Base-by-base conservation (phyloP, 2,888 invertebrate species). In the Ectropis crepuscularia region DNA sequence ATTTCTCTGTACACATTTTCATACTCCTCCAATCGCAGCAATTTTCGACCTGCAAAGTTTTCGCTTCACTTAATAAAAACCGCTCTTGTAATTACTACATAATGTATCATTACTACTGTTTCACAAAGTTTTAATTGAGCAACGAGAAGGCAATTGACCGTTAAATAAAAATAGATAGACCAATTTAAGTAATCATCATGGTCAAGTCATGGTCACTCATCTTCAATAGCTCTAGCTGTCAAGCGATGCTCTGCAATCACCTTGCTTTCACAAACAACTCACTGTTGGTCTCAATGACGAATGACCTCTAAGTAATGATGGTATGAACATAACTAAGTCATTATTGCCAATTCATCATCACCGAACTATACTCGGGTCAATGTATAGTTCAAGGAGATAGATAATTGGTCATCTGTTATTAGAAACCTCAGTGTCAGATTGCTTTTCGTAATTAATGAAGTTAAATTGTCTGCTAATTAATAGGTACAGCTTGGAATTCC, bases 351-450 rank as follows among this genome's bases (percentile, higher is more conserved):
- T 65, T 65, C 68, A 57, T 60, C 53, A 61, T 57, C 48, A 57
- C 57, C 38, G 49, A 66, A 68, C 66, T 57, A 54, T 50, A 9
- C 57, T 54, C 58, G 59, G 73, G 65, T 65, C 60, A 63, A 53
- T 57, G 61, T 61, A 80, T 71, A 76, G 83, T 81, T 80, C 77
- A 79, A 79, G 78, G 83, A 53, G 53, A 36, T 54, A 65, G 54
- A 61, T 77, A 75, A 80, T 75, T 79, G 75, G 64, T 66, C 48
- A 60, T 66, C 41, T 63, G 59, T 41, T 45, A 50, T 58, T 54
- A 45, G 62, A 59, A 53, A 54, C 43, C 39, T 58, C 69, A 72
- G 70, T 67, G 69, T 66, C 61, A 68, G 59, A 58, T 16, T 39
- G 41, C 37, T 36, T 48, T 16, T 48, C 11, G 43, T 65, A 63